A percentile compares a stretch with the other conserved stretches of the same genome.
Conservation (phyloP, 1,140 invertebrate species). For the Triops longicaudatus region DNA sequence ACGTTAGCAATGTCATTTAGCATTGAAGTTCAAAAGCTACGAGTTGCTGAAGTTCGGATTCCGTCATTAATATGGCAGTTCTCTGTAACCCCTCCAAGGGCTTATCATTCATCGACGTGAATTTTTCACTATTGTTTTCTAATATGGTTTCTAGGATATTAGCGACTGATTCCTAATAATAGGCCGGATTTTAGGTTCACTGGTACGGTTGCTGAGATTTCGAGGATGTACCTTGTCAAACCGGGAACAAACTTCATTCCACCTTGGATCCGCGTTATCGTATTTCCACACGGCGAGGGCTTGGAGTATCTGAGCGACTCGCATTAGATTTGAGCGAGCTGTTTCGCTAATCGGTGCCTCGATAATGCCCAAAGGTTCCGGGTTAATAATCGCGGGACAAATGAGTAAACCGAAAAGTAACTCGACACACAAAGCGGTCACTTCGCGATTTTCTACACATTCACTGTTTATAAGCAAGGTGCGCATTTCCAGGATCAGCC, state of each 20-base stretch:
- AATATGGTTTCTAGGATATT: constrained; percentile 62
- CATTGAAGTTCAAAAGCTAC: constrained; percentile 40
- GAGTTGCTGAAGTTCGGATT: constrained; percentile 54
- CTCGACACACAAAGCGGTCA: constrained; percentile 76
- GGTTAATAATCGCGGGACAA: constrained; percentile 92
- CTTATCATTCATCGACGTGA: constrained; percentile 45
- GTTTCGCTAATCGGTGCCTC: constrained; percentile 87
- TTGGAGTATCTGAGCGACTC: constrained; percentile 81
- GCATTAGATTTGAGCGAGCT: constrained; percentile 85
- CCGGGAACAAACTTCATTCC: constrained; percentile 60
- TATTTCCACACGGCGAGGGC: constrained; percentile 75
- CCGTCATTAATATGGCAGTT: constrained; percentile 57
- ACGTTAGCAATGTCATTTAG: constrained; percentile 32
- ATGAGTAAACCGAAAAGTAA: constrained; percentile 89
- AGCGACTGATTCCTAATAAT: constrained; percentile 46
- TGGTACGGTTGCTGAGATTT: not conserved
- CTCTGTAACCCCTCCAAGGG: constrained; percentile 51
- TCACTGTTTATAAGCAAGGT: constrained; percentile 40
- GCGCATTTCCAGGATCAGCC: constrained; percentile 50
- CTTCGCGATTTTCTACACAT: constrained; percentile 43
- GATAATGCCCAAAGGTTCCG: constrained; percentile 89
- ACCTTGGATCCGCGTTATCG: constrained; percentile 63
- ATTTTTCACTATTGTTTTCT: constrained; percentile 50
- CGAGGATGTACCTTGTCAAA: constrained; percentile 53
- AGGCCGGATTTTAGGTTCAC: not conserved